Evolutionary conservation across 1,140 invertebrate genomes (phyloP), one percentile per base, ranked within the genome.

Genomic region (Mercenaria mercenaria): DNA sequence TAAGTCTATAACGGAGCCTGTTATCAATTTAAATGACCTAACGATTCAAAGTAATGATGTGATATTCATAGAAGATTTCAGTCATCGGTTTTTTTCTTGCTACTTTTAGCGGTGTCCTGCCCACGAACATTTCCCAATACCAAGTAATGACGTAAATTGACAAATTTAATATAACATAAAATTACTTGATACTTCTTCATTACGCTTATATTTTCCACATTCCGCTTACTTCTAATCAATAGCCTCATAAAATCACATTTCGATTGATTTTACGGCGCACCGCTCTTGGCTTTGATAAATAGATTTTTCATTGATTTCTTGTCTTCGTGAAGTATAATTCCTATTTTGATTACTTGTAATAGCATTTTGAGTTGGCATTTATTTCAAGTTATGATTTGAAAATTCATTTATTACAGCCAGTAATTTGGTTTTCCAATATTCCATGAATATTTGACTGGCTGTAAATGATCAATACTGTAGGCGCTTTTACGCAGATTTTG

Each of bases 301-400:
- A 64, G 81, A 69, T 84, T 84, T 69, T 69, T 69, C 41, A 67
- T 69, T 47, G 59, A 69, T 69, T 84, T 50, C 26, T 50, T 26
- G 56, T 43, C 81, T 34, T 61, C 56, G 56, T 69, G 56, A 84
- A 84, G 64, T 47, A 84, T 84, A 84, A 84, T 84, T 84, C 81
- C 81, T 84, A 84, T 84, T 84, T 69, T 69, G 81, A 84, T 84
- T 84, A 84, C 64, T 69, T 69, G 61, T 69, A 84, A 84, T 84
- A 84, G 64, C 81, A 84, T 84, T 84, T 69, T 84, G 61, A 84
- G 81, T 43, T 84, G 81, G 81, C 81, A 84, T 84, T 84, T 84
- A 84, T 84, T 84, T 84, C 81, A 84, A 84, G 81, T 84, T 84
- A 84, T 84, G 81, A 84, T 84, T 84, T 84, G 81, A 84, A 84